Conservation (phyloP, 30 jellyfish, hydroid and myxozoan genomes). For the Nemopilema nomurai region DNA sequence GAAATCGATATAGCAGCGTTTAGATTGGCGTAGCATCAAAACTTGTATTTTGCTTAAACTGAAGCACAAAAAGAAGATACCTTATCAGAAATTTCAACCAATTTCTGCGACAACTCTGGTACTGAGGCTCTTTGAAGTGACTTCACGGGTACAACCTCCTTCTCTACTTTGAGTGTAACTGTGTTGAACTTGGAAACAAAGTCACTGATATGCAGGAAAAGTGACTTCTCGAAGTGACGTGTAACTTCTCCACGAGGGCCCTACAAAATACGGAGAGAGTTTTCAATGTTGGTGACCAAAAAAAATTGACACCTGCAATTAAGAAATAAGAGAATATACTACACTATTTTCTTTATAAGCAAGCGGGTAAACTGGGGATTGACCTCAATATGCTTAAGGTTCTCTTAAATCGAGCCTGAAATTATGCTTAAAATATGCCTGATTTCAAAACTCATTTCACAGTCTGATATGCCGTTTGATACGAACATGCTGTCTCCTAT, state of each 20-base stretch:
- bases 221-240: slow-evolving; percentile 21
- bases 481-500: no score
- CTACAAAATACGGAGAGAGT: slow-evolving; percentile 13
- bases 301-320: neutral
- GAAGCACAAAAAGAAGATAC: neutral
- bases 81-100: slow-evolving; percentile 14
- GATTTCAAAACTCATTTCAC: no score
- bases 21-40: no score
- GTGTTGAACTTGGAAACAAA: slow-evolving; percentile 1
- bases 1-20: no score
- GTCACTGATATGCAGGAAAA: slow-evolving; percentile 18
- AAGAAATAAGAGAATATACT: neutral
- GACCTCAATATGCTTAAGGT: no score
- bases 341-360: no score
- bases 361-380: no score
- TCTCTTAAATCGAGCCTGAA: no score
- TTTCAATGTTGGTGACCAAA: neutral
- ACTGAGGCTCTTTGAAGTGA: slow-evolving; percentile 36
- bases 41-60: no score
- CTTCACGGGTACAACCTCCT: slow-evolving; percentile 36
- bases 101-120: slow-evolving; percentile 34
- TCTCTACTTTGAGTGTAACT: neutral
- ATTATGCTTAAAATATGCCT: no score
- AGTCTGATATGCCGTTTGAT: no score
- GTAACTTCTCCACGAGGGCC: slow-evolving; percentile 63